Percentiles rank a stretch among this genome's conserved stretches.
These are phyloP conservation scores for Allygus modestus DNA, from an alignment of 2,888 invertebrate species.

Conservation along the genomic window DNA sequence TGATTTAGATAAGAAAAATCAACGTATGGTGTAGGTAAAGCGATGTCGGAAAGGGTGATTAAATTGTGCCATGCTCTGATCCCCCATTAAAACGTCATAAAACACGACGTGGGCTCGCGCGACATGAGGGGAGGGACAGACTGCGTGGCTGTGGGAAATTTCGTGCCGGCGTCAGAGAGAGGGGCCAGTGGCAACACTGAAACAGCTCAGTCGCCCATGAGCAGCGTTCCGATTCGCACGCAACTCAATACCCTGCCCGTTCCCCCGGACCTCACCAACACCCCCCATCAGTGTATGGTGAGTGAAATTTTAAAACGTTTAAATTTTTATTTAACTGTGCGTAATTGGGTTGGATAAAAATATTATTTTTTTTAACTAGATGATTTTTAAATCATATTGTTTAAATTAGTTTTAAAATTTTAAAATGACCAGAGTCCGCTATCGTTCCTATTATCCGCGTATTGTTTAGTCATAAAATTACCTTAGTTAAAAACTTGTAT, in stretches of 20 bases:
- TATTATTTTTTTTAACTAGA: too few relatives aligned
- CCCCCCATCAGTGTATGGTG: conserved; percentile 43
- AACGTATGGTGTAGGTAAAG: neutral
- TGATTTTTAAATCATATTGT: too few relatives aligned
- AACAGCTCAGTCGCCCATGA: conserved; percentile 28
- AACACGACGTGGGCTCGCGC: neutral
- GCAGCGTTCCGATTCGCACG: neutral
- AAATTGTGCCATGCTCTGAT: neutral
- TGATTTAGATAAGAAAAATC: too few relatives aligned
- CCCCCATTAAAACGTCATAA: conserved; percentile 23
- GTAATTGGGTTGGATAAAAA: too few relatives aligned
- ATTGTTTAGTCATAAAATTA: too few relatives aligned
- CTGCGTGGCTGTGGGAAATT: conserved; percentile 37
- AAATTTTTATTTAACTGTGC: neutral
- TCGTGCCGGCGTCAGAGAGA: conserved; percentile 10
- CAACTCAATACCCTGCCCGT: conserved; percentile 14
- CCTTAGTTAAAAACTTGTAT: too few relatives aligned
- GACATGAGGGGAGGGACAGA: neutral
- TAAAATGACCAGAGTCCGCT: too few relatives aligned
- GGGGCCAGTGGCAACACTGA: conserved; percentile 33
- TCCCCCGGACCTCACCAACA: conserved; percentile 38
- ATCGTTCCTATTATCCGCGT: too few relatives aligned
- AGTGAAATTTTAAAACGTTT: neutral
- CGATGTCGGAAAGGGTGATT: neutral
- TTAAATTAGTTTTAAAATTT: too few relatives aligned